Evolutionary conservation across 2,888 invertebrate genomes (phyloP).

Genomic region (Eilema caniola): DNA sequence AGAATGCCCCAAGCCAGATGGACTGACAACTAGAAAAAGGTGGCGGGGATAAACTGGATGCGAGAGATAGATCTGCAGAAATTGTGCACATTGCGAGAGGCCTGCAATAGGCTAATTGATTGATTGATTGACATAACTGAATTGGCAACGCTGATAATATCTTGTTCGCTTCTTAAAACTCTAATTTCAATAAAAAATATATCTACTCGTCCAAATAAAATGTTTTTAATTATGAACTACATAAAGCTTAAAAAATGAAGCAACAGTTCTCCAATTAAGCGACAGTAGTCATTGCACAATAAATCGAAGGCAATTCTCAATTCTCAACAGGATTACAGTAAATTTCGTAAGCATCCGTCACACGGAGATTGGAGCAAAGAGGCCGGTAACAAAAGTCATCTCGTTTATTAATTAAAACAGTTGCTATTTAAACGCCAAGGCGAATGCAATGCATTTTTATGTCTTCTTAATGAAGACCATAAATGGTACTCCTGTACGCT

Average conservation of each 20-base stretch:
- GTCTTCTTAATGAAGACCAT: slow-evolving; percentile 79
- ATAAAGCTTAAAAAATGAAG: slow-evolving; percentile 46
- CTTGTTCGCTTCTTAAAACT: not conserved
- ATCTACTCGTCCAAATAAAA: slow-evolving; percentile 12
- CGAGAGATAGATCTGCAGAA: no score
- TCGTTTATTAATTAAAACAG: slow-evolving; percentile 74
- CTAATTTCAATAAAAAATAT: not conserved
- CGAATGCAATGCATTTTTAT: slow-evolving; percentile 68
- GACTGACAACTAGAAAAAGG: no score
- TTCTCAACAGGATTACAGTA: slow-evolving; percentile 60
- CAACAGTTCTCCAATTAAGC: slow-evolving; percentile 50
- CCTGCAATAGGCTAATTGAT: no score
- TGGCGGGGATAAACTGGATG: no score
- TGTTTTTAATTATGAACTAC: slow-evolving; percentile 27
- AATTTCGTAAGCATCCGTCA: slow-evolving; percentile 63
- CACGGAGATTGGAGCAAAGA: slow-evolving; percentile 49
- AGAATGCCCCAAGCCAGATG: no score
- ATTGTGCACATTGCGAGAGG: no score
- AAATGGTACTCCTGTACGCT: slow-evolving; percentile 69
- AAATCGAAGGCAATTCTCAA: slow-evolving; percentile 60
- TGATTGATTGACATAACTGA: no score
- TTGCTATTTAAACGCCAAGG: slow-evolving; percentile 75
- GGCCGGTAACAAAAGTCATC: slow-evolving; percentile 49
- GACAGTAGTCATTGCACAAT: slow-evolving; percentile 43
- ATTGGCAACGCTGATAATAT: not conserved